phyloP scores from a whole-genome alignment of 2,888 invertebrate species.

The Eupithecia exiguata region DNA sequence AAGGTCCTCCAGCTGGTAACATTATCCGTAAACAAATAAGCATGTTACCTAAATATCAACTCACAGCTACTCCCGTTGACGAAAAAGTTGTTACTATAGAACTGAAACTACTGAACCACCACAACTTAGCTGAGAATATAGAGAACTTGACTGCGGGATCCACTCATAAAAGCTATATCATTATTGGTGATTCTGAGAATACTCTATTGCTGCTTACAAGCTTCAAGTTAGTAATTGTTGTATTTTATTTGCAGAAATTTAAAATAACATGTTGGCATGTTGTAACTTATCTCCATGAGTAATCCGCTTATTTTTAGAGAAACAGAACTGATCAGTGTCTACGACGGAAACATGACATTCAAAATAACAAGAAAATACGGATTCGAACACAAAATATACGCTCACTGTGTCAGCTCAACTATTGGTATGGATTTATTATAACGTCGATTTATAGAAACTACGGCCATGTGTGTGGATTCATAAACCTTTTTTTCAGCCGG shows the following conservation, averaged over 20 bases:
- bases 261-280: background rate
- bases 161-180: slow-evolving; percentile 81
- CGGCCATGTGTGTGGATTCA: background rate
- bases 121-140: slow-evolving; percentile 70
- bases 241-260: background rate
- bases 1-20: slow-evolving; percentile 89
- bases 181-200: slow-evolving; percentile 87
- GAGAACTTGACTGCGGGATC: slow-evolving; percentile 75
- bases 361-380: slow-evolving; percentile 69
- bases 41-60: slow-evolving; percentile 85
- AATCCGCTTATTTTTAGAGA: slow-evolving; percentile 57
- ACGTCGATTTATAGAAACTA: no score
- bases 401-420: slow-evolving; percentile 84
- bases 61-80: slow-evolving; percentile 69
- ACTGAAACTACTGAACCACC: slow-evolving; percentile 72
- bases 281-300: background rate
- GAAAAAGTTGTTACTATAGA: slow-evolving; percentile 63
- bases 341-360: slow-evolving; percentile 72
- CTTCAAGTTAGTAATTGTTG: slow-evolving; percentile 75
- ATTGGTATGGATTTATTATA: slow-evolving; percentile 73
- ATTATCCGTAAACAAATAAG: slow-evolving; percentile 85
- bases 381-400: slow-evolving; percentile 74
- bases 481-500: slow-evolving; percentile 72
- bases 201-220: slow-evolving; percentile 82
- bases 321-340: slow-evolving; percentile 70